Evolutionary conservation across 2,888 invertebrate genomes (phyloP), one percentile per base, ranked within the genome.

Genomic region (Megastigmus dorsalis): DNA sequence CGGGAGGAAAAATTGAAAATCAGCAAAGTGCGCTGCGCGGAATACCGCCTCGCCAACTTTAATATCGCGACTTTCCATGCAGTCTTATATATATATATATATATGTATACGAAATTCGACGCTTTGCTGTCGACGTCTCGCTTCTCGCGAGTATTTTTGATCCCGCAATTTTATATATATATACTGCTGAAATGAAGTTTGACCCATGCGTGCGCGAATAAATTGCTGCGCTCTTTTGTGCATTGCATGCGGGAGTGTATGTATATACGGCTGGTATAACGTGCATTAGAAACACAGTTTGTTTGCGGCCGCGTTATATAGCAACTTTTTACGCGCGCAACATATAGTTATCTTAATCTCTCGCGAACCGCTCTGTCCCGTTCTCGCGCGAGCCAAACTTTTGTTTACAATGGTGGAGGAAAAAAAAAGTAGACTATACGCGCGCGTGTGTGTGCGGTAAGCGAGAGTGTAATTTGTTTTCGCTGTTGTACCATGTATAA

Each of bases 11-110:
- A 48, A 28, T 15, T n/a, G 9, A 55, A 65, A 55, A 48, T 2
- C n/a, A 36, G 26, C 43, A 43, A 57, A 57, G 57, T 43, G 48
- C 26, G 52, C 33, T 36, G 38, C 7, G 20, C 7, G 15, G 57
- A 41, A 67, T 70, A 55, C n/a, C n/a, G 78, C 76, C 77, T 77
- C 60, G 75, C 75, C 77, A 77, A 80, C 79, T 82, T 81, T 82
- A 81, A 82, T 82, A 79, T 80, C 80, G 79, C 79, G 74, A 81
- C 72, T 81, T 81, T 81, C 79, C 78, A n/a, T n/a, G n/a, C n/a
- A n/a, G n/a, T n/a, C n/a, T n/a, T n/a, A n/a, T n/a, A n/a, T n/a
- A n/a, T n/a, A n/a, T n/a, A n/a, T n/a, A n/a, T n/a, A n/a, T n/a
- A n/a, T 45, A 26, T 72, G 68, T 76, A 15, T n/a, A 63, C 48